phyloP scores from a whole-genome alignment of 2,888 invertebrate species.

The Tuberolachnus salignus region DNA sequence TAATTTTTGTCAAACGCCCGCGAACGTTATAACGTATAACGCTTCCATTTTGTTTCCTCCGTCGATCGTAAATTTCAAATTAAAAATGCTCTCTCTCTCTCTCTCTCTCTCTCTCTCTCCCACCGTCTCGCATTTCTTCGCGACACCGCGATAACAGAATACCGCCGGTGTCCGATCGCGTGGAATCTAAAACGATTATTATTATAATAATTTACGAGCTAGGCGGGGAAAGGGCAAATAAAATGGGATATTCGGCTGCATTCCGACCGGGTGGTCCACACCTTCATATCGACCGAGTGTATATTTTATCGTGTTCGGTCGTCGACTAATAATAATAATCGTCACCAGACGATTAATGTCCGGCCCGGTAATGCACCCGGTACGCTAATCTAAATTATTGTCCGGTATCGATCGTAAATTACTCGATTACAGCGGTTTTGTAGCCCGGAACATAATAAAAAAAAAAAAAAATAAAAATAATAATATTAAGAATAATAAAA shows the following conservation, averaged over 20 bases:
- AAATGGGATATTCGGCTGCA: constrained; percentile 50
- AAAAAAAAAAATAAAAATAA: constrained; percentile 31
- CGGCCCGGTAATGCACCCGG: constrained; percentile 43
- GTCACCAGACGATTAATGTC: constrained; percentile 43
- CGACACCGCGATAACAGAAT: constrained; percentile 7
- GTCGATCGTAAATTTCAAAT: constrained; percentile 43
- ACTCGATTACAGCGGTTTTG: background rate
- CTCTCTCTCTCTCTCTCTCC: no score
- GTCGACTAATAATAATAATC: constrained; percentile 43
- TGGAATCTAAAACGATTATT: constrained; percentile 46
- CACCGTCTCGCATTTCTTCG: no score
- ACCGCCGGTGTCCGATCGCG: background rate
- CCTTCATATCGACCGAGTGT: constrained; percentile 8
- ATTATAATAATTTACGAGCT: constrained; percentile 50
- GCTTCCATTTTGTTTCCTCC: constrained; percentile 33
- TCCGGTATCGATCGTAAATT: constrained; percentile 48
- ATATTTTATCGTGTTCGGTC: background rate
- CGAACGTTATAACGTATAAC: background rate
- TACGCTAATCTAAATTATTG: constrained; percentile 44
- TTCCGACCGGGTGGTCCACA: constrained; percentile 55
- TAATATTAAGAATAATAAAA: no score
- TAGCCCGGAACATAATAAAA: background rate
- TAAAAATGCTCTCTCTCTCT: constrained; percentile 20
- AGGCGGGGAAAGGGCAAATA: constrained; percentile 32
- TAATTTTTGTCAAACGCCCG: no score